phyloP scores from a whole-genome alignment of 2,888 invertebrate genomes.

The Pecten maximus region DNA sequence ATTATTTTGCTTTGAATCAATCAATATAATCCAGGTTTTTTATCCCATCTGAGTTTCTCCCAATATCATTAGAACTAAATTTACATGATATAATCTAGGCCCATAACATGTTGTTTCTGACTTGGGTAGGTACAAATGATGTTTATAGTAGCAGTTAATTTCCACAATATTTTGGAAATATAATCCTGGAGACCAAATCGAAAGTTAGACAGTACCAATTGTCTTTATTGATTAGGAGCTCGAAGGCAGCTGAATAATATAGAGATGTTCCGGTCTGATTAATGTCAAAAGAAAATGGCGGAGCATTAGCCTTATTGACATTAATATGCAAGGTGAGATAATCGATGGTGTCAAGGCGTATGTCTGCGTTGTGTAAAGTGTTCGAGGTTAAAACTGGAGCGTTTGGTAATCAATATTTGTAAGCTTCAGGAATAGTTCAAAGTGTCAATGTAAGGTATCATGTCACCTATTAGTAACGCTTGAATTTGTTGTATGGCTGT shows the following conservation, averaged over 20 bases:
- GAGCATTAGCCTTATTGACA: background rate
- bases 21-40: background rate
- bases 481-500: too few relatives aligned
- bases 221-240: background rate
- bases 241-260: background rate
- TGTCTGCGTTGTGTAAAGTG: background rate
- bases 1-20: too few relatives aligned
- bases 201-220: background rate
- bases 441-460: constrained; percentile 11
- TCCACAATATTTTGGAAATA: background rate
- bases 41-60: background rate
- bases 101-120: too few relatives aligned
- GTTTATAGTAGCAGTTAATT: too few relatives aligned
- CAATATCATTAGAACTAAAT: too few relatives aligned
- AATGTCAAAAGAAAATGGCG: background rate
- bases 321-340: background rate
- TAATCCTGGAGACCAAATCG: background rate
- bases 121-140: too few relatives aligned
- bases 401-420: background rate
- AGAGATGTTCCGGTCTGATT: background rate
- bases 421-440: background rate
- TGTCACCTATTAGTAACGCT: too few relatives aligned
- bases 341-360: background rate
- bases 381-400: background rate
- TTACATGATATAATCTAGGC: too few relatives aligned